Evolutionary conservation across 2,797 vertebrate genomes (phyloP), one percentile per base, ranked within the genome.

Genomic region (Falco novaeseelandiae): DNA sequence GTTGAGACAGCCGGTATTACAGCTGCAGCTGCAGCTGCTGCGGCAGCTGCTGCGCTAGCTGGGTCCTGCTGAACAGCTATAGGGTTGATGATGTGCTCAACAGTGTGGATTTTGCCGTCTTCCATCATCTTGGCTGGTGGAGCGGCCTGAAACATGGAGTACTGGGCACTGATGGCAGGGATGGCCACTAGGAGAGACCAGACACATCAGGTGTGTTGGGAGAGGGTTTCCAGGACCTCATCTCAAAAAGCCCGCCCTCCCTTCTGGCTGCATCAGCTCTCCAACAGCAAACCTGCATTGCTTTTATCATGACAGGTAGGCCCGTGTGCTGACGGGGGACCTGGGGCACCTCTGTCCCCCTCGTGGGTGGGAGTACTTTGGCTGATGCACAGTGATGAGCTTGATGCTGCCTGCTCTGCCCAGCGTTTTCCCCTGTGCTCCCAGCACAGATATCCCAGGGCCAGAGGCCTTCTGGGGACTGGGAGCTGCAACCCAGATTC

Each of bases 41-140:
- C 98, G 0, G 98, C 98, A 0, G 98, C 97, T 4, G 98, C 96
- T 0, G 98, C 98, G 0, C 97, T 96, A 62, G 98, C 98, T 5
- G 99, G 99, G 91, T 99, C 99, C 63, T 99, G 99, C 91, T 99
- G 99, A 87, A 99, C 98, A 1, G 99, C 98, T 83, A 99, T 98
- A 57, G 99, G 99, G 97, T 99, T 99, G 73, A 99, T 98, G 90
- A 99, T 99, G 97, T 99, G 99, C 96, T 99, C 99, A 61, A 99
- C 97, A 2, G 99, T 34, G 62, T 99, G 99, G 92, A 99, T 98
- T 98, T 99, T 99, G 36, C 99, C 99, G 1, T 99, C 99, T 97
- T 99, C 99, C 78, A 99, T 99, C 95, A 99, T 97, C 96, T 99
- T 99, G 93, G 99, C 98, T 10, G 99, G 95, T 0, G 99, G 98